phyloP scores from a whole-genome alignment of 2,797 vertebrate genomes.

The Masticophis lateralis region DNA sequence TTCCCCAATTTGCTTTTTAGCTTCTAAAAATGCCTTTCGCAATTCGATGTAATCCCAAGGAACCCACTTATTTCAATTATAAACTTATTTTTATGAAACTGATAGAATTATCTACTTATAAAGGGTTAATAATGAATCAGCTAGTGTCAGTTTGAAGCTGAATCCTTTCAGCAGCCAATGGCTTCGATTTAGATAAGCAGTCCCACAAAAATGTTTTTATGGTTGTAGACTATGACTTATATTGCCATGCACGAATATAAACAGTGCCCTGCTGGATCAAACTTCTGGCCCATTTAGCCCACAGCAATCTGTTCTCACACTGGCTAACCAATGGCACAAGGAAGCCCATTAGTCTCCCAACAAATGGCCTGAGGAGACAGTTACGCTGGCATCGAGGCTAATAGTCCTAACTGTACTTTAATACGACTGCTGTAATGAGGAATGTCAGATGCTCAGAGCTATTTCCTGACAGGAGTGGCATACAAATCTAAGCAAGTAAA shows the following conservation, averaged over 20 bases:
- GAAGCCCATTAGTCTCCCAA: background rate
- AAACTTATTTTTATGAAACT: background rate
- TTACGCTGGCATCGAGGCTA: background rate
- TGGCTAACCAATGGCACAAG: background rate
- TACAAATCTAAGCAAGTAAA: background rate
- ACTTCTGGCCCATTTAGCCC: background rate
- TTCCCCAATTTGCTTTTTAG: background rate
- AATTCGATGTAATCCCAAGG: background rate
- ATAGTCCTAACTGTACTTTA: background rate
- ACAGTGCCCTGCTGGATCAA: background rate
- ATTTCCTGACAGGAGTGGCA: background rate
- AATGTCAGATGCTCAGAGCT: background rate
- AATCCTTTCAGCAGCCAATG: background rate
- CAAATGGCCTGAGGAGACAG: background rate
- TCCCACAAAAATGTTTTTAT: background rate
- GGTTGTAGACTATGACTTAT: background rate
- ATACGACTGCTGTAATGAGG: background rate
- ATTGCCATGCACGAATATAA: background rate
- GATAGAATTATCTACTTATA: background rate
- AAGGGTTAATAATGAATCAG: background rate
- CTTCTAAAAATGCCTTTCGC: background rate
- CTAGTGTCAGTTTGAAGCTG: background rate
- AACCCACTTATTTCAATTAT: background rate
- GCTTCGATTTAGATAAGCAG: background rate
- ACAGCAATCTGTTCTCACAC: background rate